A percentile compares a stretch with the other conserved stretches of the same genome.
These are phyloP conservation scores for Ceratitis capitata DNA, from an alignment of 1,140 invertebrate genomes.

Conservation along the genomic window DNA sequence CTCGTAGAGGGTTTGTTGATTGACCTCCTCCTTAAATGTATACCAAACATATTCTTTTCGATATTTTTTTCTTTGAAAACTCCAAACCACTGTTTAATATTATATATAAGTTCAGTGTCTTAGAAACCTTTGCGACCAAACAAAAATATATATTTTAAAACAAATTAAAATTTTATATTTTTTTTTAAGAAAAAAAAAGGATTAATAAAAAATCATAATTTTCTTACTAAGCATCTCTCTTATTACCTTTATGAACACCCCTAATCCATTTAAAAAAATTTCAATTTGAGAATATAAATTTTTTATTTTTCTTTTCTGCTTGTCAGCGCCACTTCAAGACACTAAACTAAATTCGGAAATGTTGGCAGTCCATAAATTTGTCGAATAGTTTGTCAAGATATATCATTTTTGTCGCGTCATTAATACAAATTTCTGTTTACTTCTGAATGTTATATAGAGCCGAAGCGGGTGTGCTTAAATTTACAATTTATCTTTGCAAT, in stretches of 20 bases:
- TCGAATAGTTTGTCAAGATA: constrained; percentile 20
- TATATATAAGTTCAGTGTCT: too few species aligned
- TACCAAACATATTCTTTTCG: too few species aligned
- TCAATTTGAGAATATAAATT: neutral
- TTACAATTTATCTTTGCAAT: neutral
- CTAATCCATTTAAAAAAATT: neutral
- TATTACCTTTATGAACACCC: neutral
- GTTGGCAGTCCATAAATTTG: neutral
- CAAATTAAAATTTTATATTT: too few species aligned
- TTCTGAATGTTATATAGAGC: constrained; percentile 39
- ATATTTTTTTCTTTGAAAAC: too few species aligned
- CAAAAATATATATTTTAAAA: too few species aligned
- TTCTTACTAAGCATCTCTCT: neutral
- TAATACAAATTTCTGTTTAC: constrained; percentile 15
- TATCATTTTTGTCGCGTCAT: constrained; percentile 12
- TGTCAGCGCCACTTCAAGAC: neutral
- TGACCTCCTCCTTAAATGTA: too few species aligned
- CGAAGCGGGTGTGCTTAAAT: constrained; percentile 17
- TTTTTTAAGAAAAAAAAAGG: too few species aligned
- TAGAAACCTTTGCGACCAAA: too few species aligned
- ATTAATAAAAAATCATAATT: too few species aligned
- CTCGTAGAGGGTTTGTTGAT: too few species aligned
- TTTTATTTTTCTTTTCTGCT: constrained; percentile 2
- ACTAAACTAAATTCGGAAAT: neutral
- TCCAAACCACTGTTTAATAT: too few species aligned